Conservation (phyloP, 1,140 invertebrate genomes). For the Oryctes rhinoceros region DNA sequence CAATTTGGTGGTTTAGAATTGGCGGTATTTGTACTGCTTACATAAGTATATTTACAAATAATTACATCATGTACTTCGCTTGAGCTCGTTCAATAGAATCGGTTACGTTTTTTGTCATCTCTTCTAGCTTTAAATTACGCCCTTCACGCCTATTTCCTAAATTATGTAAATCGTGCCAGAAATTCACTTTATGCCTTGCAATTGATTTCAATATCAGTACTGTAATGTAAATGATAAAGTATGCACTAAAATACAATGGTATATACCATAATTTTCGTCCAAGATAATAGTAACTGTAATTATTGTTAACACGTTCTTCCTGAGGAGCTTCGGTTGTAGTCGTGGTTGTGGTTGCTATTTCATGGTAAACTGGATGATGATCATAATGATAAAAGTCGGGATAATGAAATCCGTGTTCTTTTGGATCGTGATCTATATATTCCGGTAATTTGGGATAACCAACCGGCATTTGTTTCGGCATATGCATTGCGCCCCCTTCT, state of each 20-base stretch:
- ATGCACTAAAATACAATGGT: slow-evolving; percentile 84
- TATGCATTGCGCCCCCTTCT: background rate
- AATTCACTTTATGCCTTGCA: slow-evolving; percentile 75
- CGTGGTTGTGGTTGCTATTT: slow-evolving; percentile 62
- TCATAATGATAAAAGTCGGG: slow-evolving; percentile 56
- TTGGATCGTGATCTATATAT: slow-evolving; percentile 61
- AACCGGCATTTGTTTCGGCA: background rate
- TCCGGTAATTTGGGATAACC: slow-evolving; percentile 46
- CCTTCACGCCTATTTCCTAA: slow-evolving; percentile 46
- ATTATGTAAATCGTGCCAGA: slow-evolving; percentile 54
- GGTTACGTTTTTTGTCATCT: slow-evolving; percentile 52
- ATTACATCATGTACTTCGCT: slow-evolving; percentile 51
- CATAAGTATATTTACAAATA: background rate
- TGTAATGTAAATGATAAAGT: slow-evolving; percentile 81
- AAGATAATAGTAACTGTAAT: slow-evolving; percentile 83
- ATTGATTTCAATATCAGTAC: slow-evolving; percentile 81
- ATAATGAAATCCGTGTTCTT: slow-evolving; percentile 62
- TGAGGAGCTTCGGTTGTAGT: slow-evolving; percentile 60
- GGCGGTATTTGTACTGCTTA: no score
- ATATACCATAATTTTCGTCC: slow-evolving; percentile 84
- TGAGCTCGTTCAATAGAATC: slow-evolving; percentile 50
- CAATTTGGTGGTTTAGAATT: no score
- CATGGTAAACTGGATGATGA: slow-evolving; percentile 59
- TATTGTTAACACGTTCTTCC: slow-evolving; percentile 73
- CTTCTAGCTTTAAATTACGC: slow-evolving; percentile 49